A percentile compares a stretch with the other conserved stretches of the same genome.
Evolutionary conservation across 1,140 invertebrate genomes (phyloP).

Genomic region (Capitella teleta): DNA sequence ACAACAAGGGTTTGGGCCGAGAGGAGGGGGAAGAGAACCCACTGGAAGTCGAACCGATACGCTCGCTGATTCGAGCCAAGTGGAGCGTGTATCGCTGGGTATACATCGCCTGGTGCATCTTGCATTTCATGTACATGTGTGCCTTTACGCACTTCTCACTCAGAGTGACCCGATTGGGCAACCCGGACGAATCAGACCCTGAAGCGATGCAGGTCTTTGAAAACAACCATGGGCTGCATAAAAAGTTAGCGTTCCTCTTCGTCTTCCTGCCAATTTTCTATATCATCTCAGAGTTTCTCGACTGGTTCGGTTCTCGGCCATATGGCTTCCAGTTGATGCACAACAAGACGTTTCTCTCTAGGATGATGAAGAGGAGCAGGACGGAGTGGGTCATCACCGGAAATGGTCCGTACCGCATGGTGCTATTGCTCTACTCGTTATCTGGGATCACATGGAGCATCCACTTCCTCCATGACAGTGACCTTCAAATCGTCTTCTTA

Average conservation of each 20-base stretch:
- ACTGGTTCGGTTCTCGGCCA: background rate
- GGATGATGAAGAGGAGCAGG: background rate
- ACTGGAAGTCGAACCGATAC: background rate
- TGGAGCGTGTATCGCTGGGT: slow-evolving; percentile 9
- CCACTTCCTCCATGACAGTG: background rate
- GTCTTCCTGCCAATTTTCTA: background rate
- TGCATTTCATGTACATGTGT: slow-evolving; percentile 2
- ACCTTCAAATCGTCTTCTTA: background rate
- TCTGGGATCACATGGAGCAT: background rate
- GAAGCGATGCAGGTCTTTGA: background rate
- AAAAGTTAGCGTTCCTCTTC: background rate
- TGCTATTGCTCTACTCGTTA: background rate
- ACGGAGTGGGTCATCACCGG: slow-evolving; percentile 8
- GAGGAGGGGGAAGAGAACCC: background rate
- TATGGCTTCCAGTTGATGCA: slow-evolving; percentile 3
- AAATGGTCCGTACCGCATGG: slow-evolving; percentile 5
- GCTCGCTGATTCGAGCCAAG: background rate
- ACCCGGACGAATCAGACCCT: background rate
- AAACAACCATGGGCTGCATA: background rate
- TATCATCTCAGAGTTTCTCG: background rate
- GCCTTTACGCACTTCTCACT: background rate
- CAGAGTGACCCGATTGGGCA: too few species aligned
- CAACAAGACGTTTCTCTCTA: background rate
- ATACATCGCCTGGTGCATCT: slow-evolving; percentile 4
- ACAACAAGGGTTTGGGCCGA: too few species aligned